Evolutionary conservation across 2,113 vertebrate genomes (phyloP), one percentile per base, ranked within the genome.

Genomic region (Leptocoma aspasia): DNA sequence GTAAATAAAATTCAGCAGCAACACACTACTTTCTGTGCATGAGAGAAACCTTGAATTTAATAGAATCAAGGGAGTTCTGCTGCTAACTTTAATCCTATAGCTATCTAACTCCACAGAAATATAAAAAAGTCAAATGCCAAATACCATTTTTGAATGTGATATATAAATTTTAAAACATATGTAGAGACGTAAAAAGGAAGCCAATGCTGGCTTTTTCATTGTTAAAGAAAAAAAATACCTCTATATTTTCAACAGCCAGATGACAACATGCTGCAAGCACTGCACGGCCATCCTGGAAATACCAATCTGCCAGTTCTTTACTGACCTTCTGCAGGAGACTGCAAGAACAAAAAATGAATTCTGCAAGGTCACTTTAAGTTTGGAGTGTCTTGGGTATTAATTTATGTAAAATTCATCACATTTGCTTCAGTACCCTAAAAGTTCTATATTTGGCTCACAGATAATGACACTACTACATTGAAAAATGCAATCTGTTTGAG

Each of bases 191-290:
- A 54, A 79, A 81, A 95, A 79, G 15, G 7, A 91, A 92, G 11
- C 17, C 11, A 78, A 2, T 50, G 10, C 41, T 73, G 20, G 16
- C 10, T 23, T 85, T 82, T 75, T 44, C 27, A 54, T n/a, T 10
- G 2, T 31, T 71, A 68, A 76, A 54, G 33, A 28, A 6, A 22
- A 49, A 91, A 52, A 91, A 80, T 98, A 99, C 99, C 99, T 99
- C 98, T 84, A 98, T 96, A 72, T 99, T 98, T 93, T 99, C 99
- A 45, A 99, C 98, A 56, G 99, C 98, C 31, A 99, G 96, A 94
- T 99, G 98, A 95, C 99, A 99, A 97, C 99, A 99, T 1, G 99
- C 98, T 6, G 99, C 99, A 50, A 99, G 96, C 6, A 99, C 98
- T 13, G 99, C 98, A 66, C 83, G 97, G 5, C 99, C 99, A 21